Evolutionary conservation across 53 echinoderm and acorn worm species (phyloP).

Genomic region (Glandiceps talaboti): DNA sequence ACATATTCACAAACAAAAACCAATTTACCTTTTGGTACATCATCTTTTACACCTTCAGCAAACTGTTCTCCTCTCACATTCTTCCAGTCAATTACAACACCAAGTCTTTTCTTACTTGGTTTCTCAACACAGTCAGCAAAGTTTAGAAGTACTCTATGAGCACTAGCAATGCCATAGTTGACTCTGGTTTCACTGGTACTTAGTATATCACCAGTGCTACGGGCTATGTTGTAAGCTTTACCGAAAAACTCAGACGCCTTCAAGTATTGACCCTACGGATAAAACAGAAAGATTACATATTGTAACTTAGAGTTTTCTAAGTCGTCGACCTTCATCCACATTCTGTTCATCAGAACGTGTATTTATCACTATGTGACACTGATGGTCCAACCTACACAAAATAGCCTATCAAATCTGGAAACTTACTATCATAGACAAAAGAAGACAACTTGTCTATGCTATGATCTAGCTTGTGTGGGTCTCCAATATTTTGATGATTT

Average conservation of each 20-base stretch:
- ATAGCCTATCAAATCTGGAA: too few species aligned
- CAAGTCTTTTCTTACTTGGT: slow-evolving; percentile 26
- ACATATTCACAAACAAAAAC: too few species aligned
- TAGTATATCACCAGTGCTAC: slow-evolving; percentile 53
- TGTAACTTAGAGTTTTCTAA: too few species aligned
- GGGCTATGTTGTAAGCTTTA: slow-evolving; percentile 90
- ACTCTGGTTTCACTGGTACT: slow-evolving; percentile 52
- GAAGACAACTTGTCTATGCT: too few species aligned
- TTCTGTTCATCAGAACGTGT: too few species aligned
- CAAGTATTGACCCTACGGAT: slow-evolving; percentile 68
- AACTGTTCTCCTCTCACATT: slow-evolving; percentile 86
- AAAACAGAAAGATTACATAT: too few species aligned
- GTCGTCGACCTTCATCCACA: too few species aligned
- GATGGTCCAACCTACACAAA: too few species aligned
- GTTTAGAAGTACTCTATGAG: slow-evolving; percentile 51
- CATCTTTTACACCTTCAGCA: slow-evolving; percentile 24
- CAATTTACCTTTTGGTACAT: background rate
- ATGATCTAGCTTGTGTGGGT: too few species aligned
- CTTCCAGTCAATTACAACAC: slow-evolving; percentile 82
- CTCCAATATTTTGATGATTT: too few species aligned
- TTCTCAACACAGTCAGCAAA: slow-evolving; percentile 56
- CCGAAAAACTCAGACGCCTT: slow-evolving; percentile 90
- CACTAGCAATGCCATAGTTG: slow-evolving; percentile 83
- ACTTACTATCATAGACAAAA: too few species aligned
- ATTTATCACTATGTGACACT: too few species aligned